Evolutionary conservation across 2,888 invertebrate genomes (phyloP).

Genomic region (Osmoderma eremita): DNA sequence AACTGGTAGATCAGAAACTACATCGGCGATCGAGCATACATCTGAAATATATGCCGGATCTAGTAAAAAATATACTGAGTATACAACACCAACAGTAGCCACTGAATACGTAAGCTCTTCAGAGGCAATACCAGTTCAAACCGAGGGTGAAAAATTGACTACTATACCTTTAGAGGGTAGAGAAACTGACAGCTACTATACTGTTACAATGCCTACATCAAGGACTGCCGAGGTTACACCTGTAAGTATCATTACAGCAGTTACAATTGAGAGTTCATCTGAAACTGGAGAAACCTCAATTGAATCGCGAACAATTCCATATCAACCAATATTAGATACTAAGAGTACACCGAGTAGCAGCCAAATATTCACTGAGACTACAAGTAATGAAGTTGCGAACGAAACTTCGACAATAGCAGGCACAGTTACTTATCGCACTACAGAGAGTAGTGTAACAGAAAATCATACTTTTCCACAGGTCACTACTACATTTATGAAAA

Average conservation of each 20-base stretch:
- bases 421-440: neutral
- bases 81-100: neutral
- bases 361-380: neutral
- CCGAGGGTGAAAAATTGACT: neutral
- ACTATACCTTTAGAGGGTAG: conserved; percentile 7
- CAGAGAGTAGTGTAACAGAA: neutral
- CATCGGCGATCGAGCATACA: neutral
- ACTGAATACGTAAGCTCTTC: too few species aligned
- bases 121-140: too few species aligned
- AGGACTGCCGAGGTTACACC: neutral
- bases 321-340: conserved; percentile 49
- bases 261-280: conserved; percentile 26
- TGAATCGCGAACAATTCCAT: conserved; percentile 59
- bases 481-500: neutral
- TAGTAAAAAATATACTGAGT: neutral
- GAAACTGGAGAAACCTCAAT: conserved; percentile 46
- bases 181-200: neutral
- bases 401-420: neutral
- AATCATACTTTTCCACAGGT: too few species aligned
- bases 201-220: too few species aligned
- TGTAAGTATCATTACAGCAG: conserved; percentile 7
- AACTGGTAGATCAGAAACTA: neutral
- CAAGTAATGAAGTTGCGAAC: neutral
- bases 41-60: neutral
- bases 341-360: conserved; percentile 48